Conservation (phyloP, 2,113 vertebrate genomes). For the Sylvilagus bachmani region DNA sequence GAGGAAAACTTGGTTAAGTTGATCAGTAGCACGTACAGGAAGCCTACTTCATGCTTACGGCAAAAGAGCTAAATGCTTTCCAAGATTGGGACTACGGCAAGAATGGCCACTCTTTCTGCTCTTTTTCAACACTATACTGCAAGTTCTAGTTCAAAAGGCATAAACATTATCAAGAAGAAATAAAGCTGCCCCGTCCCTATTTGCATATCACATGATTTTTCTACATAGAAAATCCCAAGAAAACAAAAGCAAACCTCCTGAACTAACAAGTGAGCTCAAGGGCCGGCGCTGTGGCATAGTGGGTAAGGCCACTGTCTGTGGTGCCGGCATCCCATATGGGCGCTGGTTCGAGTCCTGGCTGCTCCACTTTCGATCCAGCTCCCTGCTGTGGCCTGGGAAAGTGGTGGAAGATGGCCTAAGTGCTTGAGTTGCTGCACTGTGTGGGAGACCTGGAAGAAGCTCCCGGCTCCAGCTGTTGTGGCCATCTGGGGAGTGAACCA, state of each 20-base stretch:
- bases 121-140: slow-evolving; percentile 15
- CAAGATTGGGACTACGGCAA: slow-evolving; percentile 9
- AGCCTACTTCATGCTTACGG: not conserved
- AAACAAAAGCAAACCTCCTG: not conserved
- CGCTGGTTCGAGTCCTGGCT: no score
- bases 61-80: slow-evolving; percentile 3
- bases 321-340: no score
- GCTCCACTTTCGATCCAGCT: no score
- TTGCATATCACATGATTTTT: not conserved
- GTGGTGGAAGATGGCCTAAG: no score
- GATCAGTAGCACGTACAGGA: not conserved
- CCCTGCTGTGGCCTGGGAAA: no score
- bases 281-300: no score
- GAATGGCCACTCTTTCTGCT: not conserved
- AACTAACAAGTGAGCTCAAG: not conserved
- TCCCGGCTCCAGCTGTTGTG: no score
- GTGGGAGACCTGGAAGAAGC: no score
- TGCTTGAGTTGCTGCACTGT: no score
- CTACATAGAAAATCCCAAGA: slow-evolving; percentile 11
- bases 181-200: not conserved
- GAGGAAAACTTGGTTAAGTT: slow-evolving; percentile 19
- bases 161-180: slow-evolving; percentile 34
- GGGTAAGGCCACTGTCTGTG: no score
- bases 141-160: slow-evolving; percentile 30
- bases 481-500: no score